A percentile compares a stretch with the other conserved stretches of the same genome.
Evolutionary conservation across 1,140 invertebrate genomes (phyloP).

Genomic region (Eupristina koningsbergeri): DNA sequence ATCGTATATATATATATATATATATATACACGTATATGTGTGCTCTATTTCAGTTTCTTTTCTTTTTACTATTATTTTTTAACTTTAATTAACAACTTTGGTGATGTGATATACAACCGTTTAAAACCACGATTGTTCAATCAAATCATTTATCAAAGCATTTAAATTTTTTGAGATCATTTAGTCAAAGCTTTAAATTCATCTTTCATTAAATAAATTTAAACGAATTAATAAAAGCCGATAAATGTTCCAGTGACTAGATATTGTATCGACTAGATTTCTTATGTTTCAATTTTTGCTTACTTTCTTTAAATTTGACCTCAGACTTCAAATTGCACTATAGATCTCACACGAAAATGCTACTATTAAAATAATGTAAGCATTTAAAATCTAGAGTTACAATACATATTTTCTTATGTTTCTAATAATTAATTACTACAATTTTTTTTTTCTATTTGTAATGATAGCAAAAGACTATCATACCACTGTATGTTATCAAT

Average conservation of each 20-base stretch:
- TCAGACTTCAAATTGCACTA: constrained; percentile 38
- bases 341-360: constrained; percentile 35
- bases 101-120: constrained; percentile 21
- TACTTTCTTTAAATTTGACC: constrained; percentile 38
- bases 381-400: constrained; percentile 43
- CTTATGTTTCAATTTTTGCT: constrained; percentile 51
- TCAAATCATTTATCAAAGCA: constrained; percentile 33
- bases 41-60: constrained; percentile 5
- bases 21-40: too few relatives aligned
- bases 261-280: constrained; percentile 66
- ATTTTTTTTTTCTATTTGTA: constrained; percentile 56
- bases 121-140: constrained; percentile 29
- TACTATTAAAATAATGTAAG: constrained; percentile 37
- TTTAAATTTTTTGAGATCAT: constrained; percentile 37
- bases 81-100: constrained; percentile 24
- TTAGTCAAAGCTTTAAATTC: constrained; percentile 39
- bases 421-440: constrained; percentile 57
- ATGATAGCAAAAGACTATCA: constrained; percentile 43
- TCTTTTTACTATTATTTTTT: background rate
- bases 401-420: constrained; percentile 58
- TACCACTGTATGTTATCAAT: constrained; percentile 36
- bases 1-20: too few relatives aligned
- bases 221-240: constrained; percentile 51
- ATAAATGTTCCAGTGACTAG: constrained; percentile 65
- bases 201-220: constrained; percentile 30